Evolutionary conservation across 1,140 invertebrate genomes (phyloP).

Genomic region (Rhopalosiphum padi): DNA sequence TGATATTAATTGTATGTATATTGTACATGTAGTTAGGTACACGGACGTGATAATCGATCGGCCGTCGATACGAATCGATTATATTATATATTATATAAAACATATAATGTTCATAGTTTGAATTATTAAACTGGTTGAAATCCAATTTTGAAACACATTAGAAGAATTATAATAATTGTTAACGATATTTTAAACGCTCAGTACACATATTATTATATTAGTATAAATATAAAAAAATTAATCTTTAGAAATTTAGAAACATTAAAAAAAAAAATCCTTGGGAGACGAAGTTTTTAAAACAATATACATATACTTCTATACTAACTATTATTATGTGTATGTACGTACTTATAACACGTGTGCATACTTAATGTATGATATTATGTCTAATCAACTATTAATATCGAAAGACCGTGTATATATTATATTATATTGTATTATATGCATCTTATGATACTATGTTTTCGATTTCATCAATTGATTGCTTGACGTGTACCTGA

Average conservation of each 20-base stretch:
- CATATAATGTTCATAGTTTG: background rate
- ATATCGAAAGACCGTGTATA: background rate
- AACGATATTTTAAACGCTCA: background rate
- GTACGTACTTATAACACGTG: background rate
- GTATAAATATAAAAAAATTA: background rate
- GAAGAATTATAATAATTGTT: conserved; percentile 1
- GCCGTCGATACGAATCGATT: background rate
- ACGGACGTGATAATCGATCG: background rate
- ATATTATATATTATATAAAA: background rate
- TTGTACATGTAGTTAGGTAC: background rate
- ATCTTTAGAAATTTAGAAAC: background rate
- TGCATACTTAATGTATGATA: background rate
- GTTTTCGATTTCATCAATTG: background rate
- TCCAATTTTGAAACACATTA: conserved; percentile 38
- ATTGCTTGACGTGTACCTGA: background rate
- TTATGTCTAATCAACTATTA: background rate
- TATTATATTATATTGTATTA: background rate
- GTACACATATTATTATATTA: background rate
- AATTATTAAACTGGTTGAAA: conserved; percentile 2
- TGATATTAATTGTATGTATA: background rate
- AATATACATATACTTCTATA: background rate
- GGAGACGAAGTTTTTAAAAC: background rate
- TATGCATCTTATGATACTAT: background rate
- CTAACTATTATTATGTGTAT: background rate
- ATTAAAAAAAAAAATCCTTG: background rate